phyloP scores from a whole-genome alignment of 2,797 vertebrate genomes.

The Gymnocypris eckloni region DNA sequence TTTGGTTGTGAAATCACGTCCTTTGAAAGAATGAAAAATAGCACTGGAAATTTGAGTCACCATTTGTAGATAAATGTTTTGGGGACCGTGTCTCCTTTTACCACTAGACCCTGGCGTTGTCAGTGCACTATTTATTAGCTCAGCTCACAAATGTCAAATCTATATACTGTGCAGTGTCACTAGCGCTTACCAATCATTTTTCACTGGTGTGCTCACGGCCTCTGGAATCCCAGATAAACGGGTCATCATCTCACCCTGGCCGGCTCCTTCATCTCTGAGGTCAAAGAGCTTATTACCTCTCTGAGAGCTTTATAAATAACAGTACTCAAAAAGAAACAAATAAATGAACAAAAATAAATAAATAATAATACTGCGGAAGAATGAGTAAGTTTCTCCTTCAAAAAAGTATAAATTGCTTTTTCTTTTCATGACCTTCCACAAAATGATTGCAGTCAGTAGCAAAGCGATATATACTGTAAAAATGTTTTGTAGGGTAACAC shows the following conservation, averaged over 20 bases:
- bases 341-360: slow-evolving; percentile 47
- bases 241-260: slow-evolving; percentile 51
- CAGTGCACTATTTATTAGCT: slow-evolving; percentile 56
- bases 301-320: slow-evolving; percentile 54
- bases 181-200: slow-evolving; percentile 49
- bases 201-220: slow-evolving; percentile 46
- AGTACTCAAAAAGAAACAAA: slow-evolving; percentile 34
- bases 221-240: slow-evolving; percentile 60
- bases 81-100: slow-evolving; percentile 29
- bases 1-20: background rate
- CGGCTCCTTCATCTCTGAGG: slow-evolving; percentile 56
- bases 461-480: background rate
- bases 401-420: slow-evolving; percentile 18
- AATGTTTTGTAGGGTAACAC: slow-evolving; percentile 6
- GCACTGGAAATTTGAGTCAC: slow-evolving; percentile 18
- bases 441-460: background rate
- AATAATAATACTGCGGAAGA: slow-evolving; percentile 44
- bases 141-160: slow-evolving; percentile 59
- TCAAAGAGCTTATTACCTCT: slow-evolving; percentile 58
- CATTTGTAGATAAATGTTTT: slow-evolving; percentile 19
- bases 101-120: slow-evolving; percentile 27
- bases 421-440: slow-evolving; percentile 23
- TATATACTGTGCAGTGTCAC: slow-evolving; percentile 46
- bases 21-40: slow-evolving; percentile 24
- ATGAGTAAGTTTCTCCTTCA: background rate